These are phyloP conservation scores for Rhabdomys pumilio DNA, from an alignment of 2,797 vertebrate genomes.

Conservation along the genomic window DNA sequence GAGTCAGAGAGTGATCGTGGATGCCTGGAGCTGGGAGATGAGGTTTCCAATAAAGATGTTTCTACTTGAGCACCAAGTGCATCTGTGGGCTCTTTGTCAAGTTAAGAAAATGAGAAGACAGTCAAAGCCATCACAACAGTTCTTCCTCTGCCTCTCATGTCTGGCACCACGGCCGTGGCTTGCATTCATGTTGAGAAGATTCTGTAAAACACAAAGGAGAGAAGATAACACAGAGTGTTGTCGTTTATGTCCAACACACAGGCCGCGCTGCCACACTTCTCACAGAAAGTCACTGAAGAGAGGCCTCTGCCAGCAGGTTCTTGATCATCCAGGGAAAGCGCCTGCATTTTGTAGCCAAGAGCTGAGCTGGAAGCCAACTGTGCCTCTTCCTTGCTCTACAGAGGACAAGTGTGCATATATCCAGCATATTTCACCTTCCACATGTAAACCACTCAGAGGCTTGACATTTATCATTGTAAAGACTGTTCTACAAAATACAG, in stretches of 20 bases:
- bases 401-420: background rate
- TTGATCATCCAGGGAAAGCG: slow-evolving; percentile 38
- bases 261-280: background rate
- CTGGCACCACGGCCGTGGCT: background rate
- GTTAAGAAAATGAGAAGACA: background rate
- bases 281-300: background rate
- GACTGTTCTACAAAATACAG: background rate
- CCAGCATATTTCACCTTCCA: background rate
- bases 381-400: background rate
- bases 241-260: slow-evolving; percentile 29
- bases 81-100: background rate
- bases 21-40: rapidly evolving
- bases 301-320: background rate
- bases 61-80: background rate
- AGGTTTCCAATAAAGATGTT: background rate
- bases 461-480: background rate
- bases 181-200: slow-evolving; percentile 14
- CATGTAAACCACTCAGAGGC: background rate
- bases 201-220: background rate
- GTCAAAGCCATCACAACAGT: background rate
- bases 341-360: background rate
- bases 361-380: background rate
- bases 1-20: background rate
- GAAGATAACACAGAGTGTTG: slow-evolving; percentile 58
- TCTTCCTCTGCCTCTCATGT: background rate